Conservation (phyloP, 2,113 vertebrate genomes). For the Triplophysa tibetana region DNA sequence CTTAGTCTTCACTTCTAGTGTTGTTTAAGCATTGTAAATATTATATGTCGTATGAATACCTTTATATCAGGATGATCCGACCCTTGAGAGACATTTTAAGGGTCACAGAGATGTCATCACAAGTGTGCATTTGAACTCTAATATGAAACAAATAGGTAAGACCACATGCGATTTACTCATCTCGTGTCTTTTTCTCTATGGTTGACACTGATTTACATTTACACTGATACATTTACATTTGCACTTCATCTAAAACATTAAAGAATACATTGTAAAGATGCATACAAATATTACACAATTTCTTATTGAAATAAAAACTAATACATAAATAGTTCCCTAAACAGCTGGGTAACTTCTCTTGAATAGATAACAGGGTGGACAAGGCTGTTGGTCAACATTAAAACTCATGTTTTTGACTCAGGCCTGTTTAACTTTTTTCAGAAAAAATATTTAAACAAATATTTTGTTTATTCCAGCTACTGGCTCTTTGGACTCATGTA, state of each 20-base stretch:
- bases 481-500: conserved; percentile 88
- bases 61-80: conserved; percentile 83
- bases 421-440: neutral
- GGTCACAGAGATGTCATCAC: conserved; percentile 90
- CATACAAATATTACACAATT: too few relatives aligned
- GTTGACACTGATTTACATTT: neutral
- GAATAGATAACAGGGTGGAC: too few relatives aligned
- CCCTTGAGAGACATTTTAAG: conserved; percentile 88
- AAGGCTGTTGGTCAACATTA: neutral
- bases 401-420: neutral
- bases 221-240: neutral
- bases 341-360: too few relatives aligned
- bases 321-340: too few relatives aligned
- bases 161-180: neutral
- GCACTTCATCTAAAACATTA: too few relatives aligned
- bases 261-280: too few relatives aligned
- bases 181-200: neutral
- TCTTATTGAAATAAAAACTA: too few relatives aligned
- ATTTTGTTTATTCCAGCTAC: conserved; percentile 74
- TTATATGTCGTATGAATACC: neutral
- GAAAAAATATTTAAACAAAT: neutral
- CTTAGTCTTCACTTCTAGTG: neutral
- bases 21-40: neutral
- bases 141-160: conserved; percentile 89
- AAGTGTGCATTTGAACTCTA: conserved; percentile 87